phyloP scores from a whole-genome alignment of 2,113 vertebrate genomes.

The Lepus americanus region DNA sequence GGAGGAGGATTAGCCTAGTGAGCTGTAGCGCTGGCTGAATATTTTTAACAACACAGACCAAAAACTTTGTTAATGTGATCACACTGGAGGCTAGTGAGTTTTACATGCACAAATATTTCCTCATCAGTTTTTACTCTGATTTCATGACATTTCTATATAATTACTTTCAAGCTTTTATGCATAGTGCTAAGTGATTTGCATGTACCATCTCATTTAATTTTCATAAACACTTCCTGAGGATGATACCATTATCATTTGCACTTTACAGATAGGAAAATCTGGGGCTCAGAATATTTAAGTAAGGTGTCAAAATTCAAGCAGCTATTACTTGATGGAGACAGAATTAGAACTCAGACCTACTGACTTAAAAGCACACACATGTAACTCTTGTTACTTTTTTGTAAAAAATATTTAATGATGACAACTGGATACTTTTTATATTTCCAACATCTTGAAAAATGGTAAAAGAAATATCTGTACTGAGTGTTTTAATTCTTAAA shows the following conservation, averaged over 20 bases:
- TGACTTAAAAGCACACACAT: neutral
- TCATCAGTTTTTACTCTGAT: constrained; percentile 32
- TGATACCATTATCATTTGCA: neutral
- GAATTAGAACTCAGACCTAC: neutral
- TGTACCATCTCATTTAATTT: too few species aligned
- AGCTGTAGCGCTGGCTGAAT: neutral
- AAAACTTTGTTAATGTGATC: constrained; percentile 4
- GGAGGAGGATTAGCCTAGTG: too few species aligned
- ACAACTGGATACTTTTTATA: neutral
- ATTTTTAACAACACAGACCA: neutral
- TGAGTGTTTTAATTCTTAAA: neutral
- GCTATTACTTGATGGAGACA: neutral
- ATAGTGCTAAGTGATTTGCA: neutral
- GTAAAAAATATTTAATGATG: neutral
- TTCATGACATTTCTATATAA: neutral
- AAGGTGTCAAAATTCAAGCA: neutral
- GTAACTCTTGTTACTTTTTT: neutral
- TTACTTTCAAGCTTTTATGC: neutral
- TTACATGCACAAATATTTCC: neutral
- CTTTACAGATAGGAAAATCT: neutral
- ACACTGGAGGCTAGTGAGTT: neutral
- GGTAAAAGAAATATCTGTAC: constrained; percentile 29
- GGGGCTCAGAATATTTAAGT: neutral
- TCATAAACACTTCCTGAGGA: neutral
- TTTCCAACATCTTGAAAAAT: constrained; percentile 32